phyloP scores from a whole-genome alignment of 2,797 vertebrate genomes.

The Leptatherina wallacei region DNA sequence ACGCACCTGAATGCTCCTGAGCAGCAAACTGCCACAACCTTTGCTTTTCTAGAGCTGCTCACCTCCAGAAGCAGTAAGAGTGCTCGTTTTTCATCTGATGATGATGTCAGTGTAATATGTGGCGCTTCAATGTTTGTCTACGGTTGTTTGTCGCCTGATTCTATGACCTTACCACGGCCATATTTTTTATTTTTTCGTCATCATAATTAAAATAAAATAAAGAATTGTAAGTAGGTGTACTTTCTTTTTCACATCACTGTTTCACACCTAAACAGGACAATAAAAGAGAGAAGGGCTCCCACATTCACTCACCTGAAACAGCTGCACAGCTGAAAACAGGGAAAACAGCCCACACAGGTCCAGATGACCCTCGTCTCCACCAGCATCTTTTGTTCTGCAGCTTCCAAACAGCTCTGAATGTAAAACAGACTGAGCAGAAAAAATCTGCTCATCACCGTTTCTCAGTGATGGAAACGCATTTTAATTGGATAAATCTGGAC shows the following conservation, averaged over 20 bases:
- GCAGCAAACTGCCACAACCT: no score
- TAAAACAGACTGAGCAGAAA: conserved; percentile 2
- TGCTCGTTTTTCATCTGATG: not conserved
- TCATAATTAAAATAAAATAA: not conserved
- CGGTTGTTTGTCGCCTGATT: no score
- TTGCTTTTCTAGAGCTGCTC: not conserved
- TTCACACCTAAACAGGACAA: conserved; percentile 11
- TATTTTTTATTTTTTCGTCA: not conserved
- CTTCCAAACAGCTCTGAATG: conserved; percentile 13
- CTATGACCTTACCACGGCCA: no score
- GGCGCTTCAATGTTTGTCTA: no score
- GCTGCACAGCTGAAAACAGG: conserved; percentile 15
- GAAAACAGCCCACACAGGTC: conserved; percentile 39
- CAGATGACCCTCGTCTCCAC: conserved; percentile 21
- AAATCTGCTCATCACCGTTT: conserved; percentile 12
- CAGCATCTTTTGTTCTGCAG: conserved; percentile 13
- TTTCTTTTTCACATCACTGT: conserved; percentile 23
- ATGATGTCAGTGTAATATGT: no score
- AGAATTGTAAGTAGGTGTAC: not conserved
- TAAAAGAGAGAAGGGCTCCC: conserved; percentile 28
- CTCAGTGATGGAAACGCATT: conserved; percentile 9
- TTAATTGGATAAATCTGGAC: conserved; percentile 25
- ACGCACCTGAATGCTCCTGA: not conserved
- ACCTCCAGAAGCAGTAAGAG: not conserved
- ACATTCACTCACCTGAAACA: conserved; percentile 32